Evolutionary conservation across 2,888 invertebrate species (phyloP), one percentile per base, ranked within the genome.

Genomic region (Tuta absoluta): DNA sequence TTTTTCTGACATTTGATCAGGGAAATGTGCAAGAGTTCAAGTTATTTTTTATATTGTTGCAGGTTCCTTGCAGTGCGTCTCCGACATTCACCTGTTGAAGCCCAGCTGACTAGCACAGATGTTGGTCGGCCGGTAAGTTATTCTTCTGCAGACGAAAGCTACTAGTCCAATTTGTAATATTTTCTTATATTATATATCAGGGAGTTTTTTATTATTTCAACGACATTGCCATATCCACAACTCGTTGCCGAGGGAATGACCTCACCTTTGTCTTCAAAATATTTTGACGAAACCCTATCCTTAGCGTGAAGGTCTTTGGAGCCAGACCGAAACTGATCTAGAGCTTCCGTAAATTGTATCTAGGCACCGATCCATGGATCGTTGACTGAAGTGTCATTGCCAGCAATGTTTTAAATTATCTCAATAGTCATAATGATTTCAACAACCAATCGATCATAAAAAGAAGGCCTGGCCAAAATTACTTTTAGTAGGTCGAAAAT

Each of bases 61-160:
- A 90, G 91, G 80, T 79, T 86, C 68, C 78, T 87, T 69, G 78
- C 81, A 38, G 75, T 78, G 65, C 82, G 79, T 71, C 77, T 83
- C 66, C 79, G 79, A 68, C 75, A 79, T 67, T 71, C 81, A 69
- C 70, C 81, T 65, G 84, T 77, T 73, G 72, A 81, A 53, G 86
- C 89, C 77, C 84, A 87, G 71, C 74, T 78, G 63, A 78, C 84
- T 64, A 85, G 72, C 72, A 83, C 84, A 61, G 86, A 85, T 71
- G 76, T 84, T 75, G 84, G 79, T 75, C 75, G 79, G 76, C 77
- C 84, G 81, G 89, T 90, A 73, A 85, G 87, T n/a, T 24, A 65
- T 70, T 24, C 1, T 3, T 5, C 21, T 48, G 5, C 2, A 28
- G 28, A 28, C 28, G 28, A 1, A 38, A 41, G 14, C 3, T 41